These are phyloP conservation scores for Aplysia californica DNA, from an alignment of 1,140 invertebrate species.

Conservation along the genomic window DNA sequence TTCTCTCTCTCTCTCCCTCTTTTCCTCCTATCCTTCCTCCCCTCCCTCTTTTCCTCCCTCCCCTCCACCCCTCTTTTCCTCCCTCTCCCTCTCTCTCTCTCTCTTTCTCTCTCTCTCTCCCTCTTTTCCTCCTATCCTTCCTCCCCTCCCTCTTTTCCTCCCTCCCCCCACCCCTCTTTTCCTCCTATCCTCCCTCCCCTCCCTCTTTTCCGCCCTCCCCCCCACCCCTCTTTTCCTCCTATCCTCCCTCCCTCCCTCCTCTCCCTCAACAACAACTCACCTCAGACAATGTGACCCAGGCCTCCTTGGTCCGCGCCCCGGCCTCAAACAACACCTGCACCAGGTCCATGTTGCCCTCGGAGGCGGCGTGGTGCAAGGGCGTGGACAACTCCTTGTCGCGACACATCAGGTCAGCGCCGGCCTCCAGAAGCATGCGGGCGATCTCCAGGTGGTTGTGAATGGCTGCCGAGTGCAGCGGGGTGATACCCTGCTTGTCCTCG, in stretches of 20 bases:
- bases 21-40: no score
- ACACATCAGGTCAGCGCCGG: conserved; percentile 74
- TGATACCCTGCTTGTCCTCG: conserved; percentile 71
- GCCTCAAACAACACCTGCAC: conserved; percentile 62
- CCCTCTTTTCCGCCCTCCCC: no score
- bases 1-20: no score
- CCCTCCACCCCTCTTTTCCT: no score
- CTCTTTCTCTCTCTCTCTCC: no score
- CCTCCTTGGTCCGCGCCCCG: conserved; percentile 45
- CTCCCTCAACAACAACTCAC: conserved; percentile 37
- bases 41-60: no score
- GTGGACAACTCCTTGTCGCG: conserved; percentile 67
- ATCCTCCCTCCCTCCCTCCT: neutral
- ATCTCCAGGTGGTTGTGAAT: conserved; percentile 82
- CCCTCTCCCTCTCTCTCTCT: no score
- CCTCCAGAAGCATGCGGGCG: conserved; percentile 77
- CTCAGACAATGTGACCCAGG: conserved; percentile 54
- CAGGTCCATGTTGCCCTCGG: conserved; percentile 64
- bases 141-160: no score
- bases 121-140: no score
- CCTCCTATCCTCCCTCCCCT: no score
- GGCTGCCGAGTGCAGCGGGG: conserved; percentile 82
- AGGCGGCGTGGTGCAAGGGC: conserved; percentile 67
- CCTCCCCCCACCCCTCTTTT: no score
- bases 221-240: no score